Evolutionary conservation across 2,113 vertebrate genomes (phyloP).

Genomic region (Rhinogobius similis): DNA sequence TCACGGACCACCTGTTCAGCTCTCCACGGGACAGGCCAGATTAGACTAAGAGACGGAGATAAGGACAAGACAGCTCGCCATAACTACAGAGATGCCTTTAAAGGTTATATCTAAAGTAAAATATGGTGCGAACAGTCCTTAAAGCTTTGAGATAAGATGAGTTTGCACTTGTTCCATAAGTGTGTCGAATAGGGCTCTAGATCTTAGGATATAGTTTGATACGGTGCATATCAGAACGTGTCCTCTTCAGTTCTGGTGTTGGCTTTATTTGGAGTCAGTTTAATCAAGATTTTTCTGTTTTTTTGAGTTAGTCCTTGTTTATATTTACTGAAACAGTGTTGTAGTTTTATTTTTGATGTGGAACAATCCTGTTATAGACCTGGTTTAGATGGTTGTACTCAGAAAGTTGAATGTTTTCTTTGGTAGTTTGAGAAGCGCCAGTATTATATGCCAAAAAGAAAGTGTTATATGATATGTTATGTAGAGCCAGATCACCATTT

Average conservation of each 20-base stretch:
- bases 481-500: neutral
- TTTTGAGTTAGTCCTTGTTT: too few relatives aligned
- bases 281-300: too few relatives aligned
- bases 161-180: neutral
- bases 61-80: conserved; percentile 12
- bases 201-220: neutral
- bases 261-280: too few relatives aligned
- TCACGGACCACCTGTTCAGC: conserved; percentile 73
- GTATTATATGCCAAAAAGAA: too few relatives aligned
- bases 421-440: too few relatives aligned
- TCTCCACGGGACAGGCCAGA: conserved; percentile 47
- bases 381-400: too few relatives aligned
- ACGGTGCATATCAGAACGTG: neutral
- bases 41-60: conserved; percentile 32
- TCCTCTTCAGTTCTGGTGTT: too few relatives aligned
- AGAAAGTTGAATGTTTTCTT: too few relatives aligned
- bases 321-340: too few relatives aligned
- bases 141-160: neutral
- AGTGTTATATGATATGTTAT: too few relatives aligned
- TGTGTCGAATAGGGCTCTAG: neutral
- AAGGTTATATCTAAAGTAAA: neutral
- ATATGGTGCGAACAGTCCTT: neutral
- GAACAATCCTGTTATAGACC: too few relatives aligned
- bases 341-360: too few relatives aligned
- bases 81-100: neutral